Conservation (phyloP, 2,888 invertebrate genomes). For the Axea sp. region DNA sequence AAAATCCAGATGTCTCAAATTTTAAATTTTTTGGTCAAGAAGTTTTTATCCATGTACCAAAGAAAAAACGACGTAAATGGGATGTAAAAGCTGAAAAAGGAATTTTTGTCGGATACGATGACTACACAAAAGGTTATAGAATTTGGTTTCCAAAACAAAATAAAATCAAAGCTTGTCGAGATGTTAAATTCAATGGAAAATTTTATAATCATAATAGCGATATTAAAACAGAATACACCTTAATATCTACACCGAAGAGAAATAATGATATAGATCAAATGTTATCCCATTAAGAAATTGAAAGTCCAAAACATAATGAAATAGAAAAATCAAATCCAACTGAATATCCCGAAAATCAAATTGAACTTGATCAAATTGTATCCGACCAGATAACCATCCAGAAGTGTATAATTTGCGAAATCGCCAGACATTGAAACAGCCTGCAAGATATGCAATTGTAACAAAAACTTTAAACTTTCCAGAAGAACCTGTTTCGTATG, state of each 20-base stretch:
- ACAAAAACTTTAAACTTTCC: too few relatives aligned
- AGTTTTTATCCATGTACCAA: constrained; percentile 61
- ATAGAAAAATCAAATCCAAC: background rate
- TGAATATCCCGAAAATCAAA: too few relatives aligned
- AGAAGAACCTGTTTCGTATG: constrained; percentile 13
- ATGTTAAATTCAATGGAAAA: constrained; percentile 9
- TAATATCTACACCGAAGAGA: background rate
- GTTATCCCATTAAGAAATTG: too few relatives aligned
- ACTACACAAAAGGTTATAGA: constrained; percentile 30
- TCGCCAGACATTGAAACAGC: background rate
- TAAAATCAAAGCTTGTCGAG: constrained; percentile 3
- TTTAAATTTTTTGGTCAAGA: constrained; percentile 59
- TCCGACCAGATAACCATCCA: background rate
- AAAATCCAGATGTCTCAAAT: background rate
- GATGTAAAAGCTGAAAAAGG: constrained; percentile 35
- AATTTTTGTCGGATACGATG: constrained; percentile 39
- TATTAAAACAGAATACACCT: background rate
- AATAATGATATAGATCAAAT: too few relatives aligned
- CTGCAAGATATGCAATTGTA: background rate
- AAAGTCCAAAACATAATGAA: too few relatives aligned
- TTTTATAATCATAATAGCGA: background rate
- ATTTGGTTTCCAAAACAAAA: constrained; percentile 32
- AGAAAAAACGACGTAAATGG: constrained; percentile 35
- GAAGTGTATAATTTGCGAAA: background rate
- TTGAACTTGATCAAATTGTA: constrained; percentile 2